Evolutionary conservation across 1,140 invertebrate species (phyloP).

Genomic region (Bombus terrestris): DNA sequence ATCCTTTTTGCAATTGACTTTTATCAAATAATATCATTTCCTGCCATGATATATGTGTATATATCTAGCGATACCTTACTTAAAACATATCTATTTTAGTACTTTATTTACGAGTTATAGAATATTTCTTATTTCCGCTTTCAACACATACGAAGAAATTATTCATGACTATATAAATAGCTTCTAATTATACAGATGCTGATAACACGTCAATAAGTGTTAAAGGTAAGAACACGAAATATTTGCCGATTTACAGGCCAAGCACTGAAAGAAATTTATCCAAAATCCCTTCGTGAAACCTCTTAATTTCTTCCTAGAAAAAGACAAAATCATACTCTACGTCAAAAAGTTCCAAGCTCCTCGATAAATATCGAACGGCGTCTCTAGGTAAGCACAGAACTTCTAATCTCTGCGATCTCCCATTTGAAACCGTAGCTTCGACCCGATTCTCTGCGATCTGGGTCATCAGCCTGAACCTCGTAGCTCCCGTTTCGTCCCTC

Average conservation of each 20-base stretch:
- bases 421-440: too few species aligned
- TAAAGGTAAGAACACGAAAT: neutral
- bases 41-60: too few species aligned
- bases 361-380: neutral
- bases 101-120: neutral
- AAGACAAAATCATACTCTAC: neutral
- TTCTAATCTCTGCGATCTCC: neutral
- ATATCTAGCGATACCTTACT: neutral
- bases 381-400: conserved; percentile 4
- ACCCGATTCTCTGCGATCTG: neutral
- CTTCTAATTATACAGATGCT: too few species aligned
- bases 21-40: neutral
- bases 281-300: neutral
- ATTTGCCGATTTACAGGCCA: neutral
- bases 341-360: neutral
- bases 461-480: neutral
- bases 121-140: neutral
- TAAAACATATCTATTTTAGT: neutral
- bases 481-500: neutral
- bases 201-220: neutral
- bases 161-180: neutral
- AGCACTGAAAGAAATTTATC: neutral
- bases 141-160: neutral
- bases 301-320: neutral
- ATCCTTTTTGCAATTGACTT: neutral